phyloP scores from a whole-genome alignment of 1,140 invertebrate species.

The Glossosoma conforme region DNA sequence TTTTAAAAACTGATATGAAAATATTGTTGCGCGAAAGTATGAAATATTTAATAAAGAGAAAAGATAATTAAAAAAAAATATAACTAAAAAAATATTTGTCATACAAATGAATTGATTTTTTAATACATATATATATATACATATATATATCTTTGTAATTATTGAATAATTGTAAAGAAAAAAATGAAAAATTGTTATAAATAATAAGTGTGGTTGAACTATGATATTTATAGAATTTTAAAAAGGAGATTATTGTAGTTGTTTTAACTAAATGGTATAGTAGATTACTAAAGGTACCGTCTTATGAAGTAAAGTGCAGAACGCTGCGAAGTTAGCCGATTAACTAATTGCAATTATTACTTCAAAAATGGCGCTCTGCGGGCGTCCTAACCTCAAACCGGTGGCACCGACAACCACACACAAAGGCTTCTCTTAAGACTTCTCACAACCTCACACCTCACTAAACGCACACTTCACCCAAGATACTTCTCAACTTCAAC shows the following conservation, averaged over 20 bases:
- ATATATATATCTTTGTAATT: constrained; percentile 32
- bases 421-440: too few species aligned
- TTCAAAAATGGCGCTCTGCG: too few species aligned
- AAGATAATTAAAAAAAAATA: constrained; percentile 28
- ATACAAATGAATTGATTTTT: constrained; percentile 34
- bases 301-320: constrained; percentile 29
- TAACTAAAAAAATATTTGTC: constrained; percentile 32
- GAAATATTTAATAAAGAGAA: constrained; percentile 31
- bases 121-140: constrained; percentile 28
- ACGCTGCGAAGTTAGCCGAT: too few species aligned
- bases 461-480: too few species aligned
- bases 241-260: constrained; percentile 31
- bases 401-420: too few species aligned
- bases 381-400: too few species aligned
- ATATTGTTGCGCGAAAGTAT: constrained; percentile 32
- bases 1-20: constrained; percentile 31
- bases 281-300: constrained; percentile 32
- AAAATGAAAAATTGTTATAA: constrained; percentile 30
- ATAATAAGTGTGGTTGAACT: constrained; percentile 33
- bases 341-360: too few species aligned
- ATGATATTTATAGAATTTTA: constrained; percentile 33
- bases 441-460: too few species aligned
- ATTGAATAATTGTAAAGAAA: constrained; percentile 33
- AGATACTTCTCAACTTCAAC: too few species aligned
- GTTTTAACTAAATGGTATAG: constrained; percentile 33